Conservation (phyloP, 35 echinoderm and acorn worm genomes). For the Eucidaris tribuloides region DNA sequence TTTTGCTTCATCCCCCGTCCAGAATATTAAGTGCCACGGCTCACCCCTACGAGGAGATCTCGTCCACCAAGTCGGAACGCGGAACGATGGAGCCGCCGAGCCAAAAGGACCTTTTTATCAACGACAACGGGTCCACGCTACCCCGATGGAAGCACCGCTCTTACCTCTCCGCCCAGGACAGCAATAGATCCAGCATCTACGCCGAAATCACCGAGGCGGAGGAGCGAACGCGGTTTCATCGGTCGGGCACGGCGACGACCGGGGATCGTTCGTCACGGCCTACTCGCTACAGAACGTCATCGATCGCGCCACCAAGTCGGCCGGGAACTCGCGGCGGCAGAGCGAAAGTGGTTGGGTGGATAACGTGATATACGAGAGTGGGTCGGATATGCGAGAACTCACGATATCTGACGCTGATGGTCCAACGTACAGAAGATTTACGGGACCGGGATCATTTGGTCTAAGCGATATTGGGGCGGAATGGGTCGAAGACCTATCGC, state of each 20-base stretch:
- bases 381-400: slow-evolving; percentile 29
- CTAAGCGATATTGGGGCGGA: background rate
- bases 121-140: slow-evolving; percentile 8
- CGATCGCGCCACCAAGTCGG: background rate
- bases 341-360: slow-evolving; percentile 50
- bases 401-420: background rate
- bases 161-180: slow-evolving; percentile 27
- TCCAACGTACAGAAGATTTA: slow-evolving; percentile 2
- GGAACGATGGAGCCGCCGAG: background rate
- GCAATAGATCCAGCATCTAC: slow-evolving; percentile 47
- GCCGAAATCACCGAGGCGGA: slow-evolving; percentile 49
- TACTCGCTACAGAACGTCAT: slow-evolving; percentile 23
- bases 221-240: slow-evolving; percentile 10
- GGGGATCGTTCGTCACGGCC: slow-evolving; percentile 31
- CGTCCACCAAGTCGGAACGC: background rate
- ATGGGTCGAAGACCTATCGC: slow-evolving; percentile 6
- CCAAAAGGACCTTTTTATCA: slow-evolving; percentile 13
- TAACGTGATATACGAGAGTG: slow-evolving; percentile 49
- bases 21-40: slow-evolving; percentile 12
- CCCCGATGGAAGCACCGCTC: slow-evolving; percentile 28
- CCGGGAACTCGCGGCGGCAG: background rate
- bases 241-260: slow-evolving; percentile 19
- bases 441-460: background rate
- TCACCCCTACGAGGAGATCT: slow-evolving; percentile 25
- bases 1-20: background rate